A percentile compares a stretch with the other conserved stretches of the same genome.
These are phyloP conservation scores for Drosophila erecta DNA, from an alignment of 1,140 invertebrate species.

Conservation along the genomic window DNA sequence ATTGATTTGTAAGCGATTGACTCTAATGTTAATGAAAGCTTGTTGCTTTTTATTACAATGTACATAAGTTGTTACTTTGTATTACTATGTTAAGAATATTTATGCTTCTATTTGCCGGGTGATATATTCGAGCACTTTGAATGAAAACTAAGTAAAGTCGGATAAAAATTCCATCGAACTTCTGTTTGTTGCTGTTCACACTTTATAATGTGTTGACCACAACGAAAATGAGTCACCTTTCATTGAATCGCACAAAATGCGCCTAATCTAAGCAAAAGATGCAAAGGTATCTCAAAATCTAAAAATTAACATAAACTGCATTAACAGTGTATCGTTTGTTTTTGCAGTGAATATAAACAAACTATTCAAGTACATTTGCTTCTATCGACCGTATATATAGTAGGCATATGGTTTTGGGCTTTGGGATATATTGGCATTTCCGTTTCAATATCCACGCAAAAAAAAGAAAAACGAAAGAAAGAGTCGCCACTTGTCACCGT, in stretches of 20 bases:
- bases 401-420: conserved; percentile 38
- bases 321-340: conserved; percentile 38
- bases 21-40: not conserved
- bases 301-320: conserved; percentile 41
- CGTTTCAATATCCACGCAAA: conserved; percentile 40
- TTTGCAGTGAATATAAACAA: conserved; percentile 50
- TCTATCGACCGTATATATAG: conserved; percentile 7
- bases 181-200: too few species aligned
- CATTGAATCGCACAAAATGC: conserved; percentile 16
- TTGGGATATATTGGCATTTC: conserved; percentile 64
- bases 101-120: too few species aligned
- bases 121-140: too few species aligned
- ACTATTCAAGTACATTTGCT: conserved; percentile 43
- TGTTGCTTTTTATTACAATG: not conserved
- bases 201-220: not conserved
- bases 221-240: conserved; percentile 24
- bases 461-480: not conserved
- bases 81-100: not conserved
- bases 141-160: not conserved
- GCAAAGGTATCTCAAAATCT: conserved; percentile 44
- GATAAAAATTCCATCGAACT: too few species aligned
- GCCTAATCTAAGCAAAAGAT: conserved; percentile 43
- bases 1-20: conserved; percentile 3
- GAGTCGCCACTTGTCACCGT: conserved; percentile 57
- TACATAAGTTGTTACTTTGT: not conserved